Evolutionary conservation across 2,888 invertebrate genomes (phyloP), one percentile per base, ranked within the genome.

Genomic region (Phanerotoma sp.): DNA sequence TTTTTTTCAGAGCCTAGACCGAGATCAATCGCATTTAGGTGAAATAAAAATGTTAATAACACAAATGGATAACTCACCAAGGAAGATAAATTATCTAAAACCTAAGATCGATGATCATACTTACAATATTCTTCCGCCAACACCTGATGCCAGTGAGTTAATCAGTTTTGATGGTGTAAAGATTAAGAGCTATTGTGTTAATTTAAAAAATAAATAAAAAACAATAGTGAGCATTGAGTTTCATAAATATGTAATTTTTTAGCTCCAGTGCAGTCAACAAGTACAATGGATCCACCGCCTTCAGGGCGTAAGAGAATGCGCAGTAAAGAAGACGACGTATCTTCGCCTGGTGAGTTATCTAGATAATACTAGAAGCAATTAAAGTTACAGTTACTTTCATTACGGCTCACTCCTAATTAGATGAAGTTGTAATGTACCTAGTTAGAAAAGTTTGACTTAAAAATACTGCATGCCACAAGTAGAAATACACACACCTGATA

Each of bases 1-100:
- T n/a, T n/a, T n/a, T n/a, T n/a, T n/a, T n/a, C n/a, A n/a, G n/a
- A n/a, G n/a, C n/a, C n/a, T n/a, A n/a, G n/a, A n/a, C n/a, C n/a
- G n/a, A n/a, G n/a, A n/a, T n/a, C n/a, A n/a, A n/a, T n/a, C n/a
- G n/a, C n/a, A n/a, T n/a, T n/a, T n/a, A 38, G 57, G 41, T n/a
- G 63, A 54, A 10, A 13, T 66, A 5, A 63, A 63, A 33, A 67
- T 62, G 54, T 67, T 73, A 33, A 68, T 74, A 53, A 72, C 69
- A 22, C 65, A 68, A 45, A 62, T 74, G 32, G 71, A 73, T 57
- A 64, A 66, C 56, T 74, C 74, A n/a, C 74, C 72, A 38, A 65
- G 68, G 50, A 62, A 42, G n/a, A n/a, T n/a, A 28, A 70, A 61
- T 62, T 13, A 51, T 10, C 46, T 56, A 38, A 60, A 65, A 20